A percentile compares a stretch with the other conserved stretches of the same genome.
Conservation (phyloP, 2,113 vertebrate species). For the Pipa parva region DNA sequence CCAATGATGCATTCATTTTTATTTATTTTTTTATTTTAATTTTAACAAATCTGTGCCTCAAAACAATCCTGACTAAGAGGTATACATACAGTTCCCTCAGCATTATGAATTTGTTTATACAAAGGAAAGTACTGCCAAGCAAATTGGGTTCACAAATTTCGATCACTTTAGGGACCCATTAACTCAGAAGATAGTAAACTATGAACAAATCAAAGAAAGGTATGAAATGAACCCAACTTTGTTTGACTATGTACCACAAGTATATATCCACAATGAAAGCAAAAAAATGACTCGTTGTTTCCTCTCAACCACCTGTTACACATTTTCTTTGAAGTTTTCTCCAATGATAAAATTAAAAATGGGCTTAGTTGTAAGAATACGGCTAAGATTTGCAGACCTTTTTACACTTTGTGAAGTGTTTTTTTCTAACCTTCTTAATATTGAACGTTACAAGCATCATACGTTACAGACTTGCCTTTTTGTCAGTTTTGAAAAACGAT, state of each 20-base stretch:
- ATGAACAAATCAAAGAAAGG: no score
- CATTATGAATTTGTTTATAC: no score
- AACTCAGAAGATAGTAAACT: constrained; percentile 7
- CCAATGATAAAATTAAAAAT: constrained; percentile 26
- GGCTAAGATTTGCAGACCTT: neutral
- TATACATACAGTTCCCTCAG: no score
- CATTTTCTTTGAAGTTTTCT: constrained; percentile 34
- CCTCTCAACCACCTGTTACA: constrained; percentile 45
- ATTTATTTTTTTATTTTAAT: no score
- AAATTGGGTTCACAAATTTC: neutral
- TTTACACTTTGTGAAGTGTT: neutral
- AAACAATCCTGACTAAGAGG: no score
- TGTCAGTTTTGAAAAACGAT: constrained; percentile 14
- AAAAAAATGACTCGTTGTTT: constrained; percentile 47
- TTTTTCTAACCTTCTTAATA: no score
- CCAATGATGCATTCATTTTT: no score
- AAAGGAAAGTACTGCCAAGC: no score
- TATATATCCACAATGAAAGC: constrained; percentile 43
- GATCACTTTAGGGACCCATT: neutral
- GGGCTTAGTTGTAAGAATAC: neutral
- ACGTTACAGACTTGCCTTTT: neutral
- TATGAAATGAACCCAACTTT: constrained; percentile 9
- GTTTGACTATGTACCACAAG: constrained; percentile 42
- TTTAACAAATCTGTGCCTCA: no score
- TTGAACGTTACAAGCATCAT: neutral